These are phyloP conservation scores for Podiceps cristatus DNA, from an alignment of 2,113 vertebrate genomes.

Conservation along the genomic window DNA sequence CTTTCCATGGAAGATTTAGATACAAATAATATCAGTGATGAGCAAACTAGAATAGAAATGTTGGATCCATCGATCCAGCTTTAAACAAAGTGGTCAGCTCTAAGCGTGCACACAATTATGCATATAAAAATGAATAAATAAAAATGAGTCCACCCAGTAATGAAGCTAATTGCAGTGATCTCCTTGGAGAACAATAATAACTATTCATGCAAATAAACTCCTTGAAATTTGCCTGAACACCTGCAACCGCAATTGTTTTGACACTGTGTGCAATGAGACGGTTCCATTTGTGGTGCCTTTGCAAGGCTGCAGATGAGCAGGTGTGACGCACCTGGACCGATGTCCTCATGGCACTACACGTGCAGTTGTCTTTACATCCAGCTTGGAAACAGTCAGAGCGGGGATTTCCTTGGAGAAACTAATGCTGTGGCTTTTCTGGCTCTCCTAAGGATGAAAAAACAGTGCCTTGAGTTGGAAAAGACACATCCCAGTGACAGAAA, in stretches of 20 bases:
- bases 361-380: neutral
- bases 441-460: neutral
- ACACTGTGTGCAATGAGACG: accelerated
- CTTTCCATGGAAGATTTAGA: neutral
- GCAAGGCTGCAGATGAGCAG: neutral
- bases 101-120: neutral
- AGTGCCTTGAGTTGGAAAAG: neutral
- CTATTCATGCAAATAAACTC: neutral
- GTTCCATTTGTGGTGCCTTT: neutral
- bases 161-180: neutral
- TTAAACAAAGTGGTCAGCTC: neutral
- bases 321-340: neutral
- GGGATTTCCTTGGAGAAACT: neutral
- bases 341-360: neutral
- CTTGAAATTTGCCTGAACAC: neutral
- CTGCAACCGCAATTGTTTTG: neutral
- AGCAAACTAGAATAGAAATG: neutral
- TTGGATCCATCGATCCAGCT: neutral
- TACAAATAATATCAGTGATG: neutral
- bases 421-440: neutral
- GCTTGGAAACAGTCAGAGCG: neutral
- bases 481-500: neutral
- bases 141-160: neutral
- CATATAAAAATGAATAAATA: neutral
- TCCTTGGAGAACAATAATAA: neutral